Percentiles rank a stretch among this genome's conserved stretches.
These are phyloP conservation scores for Peromyscus eremicus DNA, from an alignment of 2,797 vertebrate genomes.

Conservation along the genomic window DNA sequence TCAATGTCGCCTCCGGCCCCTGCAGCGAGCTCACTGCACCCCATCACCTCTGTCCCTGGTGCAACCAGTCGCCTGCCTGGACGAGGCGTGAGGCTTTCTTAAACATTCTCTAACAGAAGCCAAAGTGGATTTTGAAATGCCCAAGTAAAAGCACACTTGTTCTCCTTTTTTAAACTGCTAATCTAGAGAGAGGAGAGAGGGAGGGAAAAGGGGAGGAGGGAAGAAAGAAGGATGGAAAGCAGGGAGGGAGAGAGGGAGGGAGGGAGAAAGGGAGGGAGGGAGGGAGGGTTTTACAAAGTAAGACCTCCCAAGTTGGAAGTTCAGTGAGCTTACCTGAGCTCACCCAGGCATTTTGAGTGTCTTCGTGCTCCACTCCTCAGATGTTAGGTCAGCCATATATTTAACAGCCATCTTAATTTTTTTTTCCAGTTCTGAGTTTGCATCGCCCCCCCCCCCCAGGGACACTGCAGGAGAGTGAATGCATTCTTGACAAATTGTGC, in stretches of 20 bases:
- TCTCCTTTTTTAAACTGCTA: slow-evolving; percentile 21
- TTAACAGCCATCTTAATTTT: not conserved
- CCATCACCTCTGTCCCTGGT: not conserved
- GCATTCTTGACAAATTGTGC: slow-evolving; percentile 53
- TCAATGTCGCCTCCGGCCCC: not conserved
- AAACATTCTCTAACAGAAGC: not conserved
- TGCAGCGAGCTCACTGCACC: not conserved
- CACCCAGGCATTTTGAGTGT: not conserved
- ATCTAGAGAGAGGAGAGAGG: not conserved
- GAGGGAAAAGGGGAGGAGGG: too few relatives aligned
- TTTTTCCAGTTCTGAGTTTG: slow-evolving; percentile 4
- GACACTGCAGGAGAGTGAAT: not conserved
- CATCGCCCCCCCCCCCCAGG: not conserved
- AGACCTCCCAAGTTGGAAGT: not conserved
- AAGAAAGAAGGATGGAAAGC: not conserved
- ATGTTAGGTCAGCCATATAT: not conserved
- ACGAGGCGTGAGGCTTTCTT: not conserved
- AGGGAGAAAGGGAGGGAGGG: too few relatives aligned
- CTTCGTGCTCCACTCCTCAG: not conserved
- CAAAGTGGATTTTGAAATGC: not conserved
- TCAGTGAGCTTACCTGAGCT: not conserved
- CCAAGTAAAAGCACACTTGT: not conserved
- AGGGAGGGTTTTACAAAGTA: not conserved
- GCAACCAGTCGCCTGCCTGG: not conserved
- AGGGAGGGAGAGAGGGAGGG: not conserved